Base-by-base conservation (phyloP, 2,113 vertebrate species). In the Bos indicus region DNA sequence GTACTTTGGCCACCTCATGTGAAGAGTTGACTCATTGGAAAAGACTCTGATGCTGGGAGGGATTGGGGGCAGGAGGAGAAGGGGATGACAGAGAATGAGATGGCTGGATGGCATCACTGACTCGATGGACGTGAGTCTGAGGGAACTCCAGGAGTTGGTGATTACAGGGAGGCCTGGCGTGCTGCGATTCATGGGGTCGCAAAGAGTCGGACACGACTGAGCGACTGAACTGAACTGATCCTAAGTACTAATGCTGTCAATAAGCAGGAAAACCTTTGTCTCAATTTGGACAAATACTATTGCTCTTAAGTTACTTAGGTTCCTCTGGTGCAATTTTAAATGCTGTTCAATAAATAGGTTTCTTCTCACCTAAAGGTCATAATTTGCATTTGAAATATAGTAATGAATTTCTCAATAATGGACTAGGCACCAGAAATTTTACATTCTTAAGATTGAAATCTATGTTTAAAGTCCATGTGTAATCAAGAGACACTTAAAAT, bases 401-500 rank as follows among this genome's bases (percentile, higher is more conserved):
- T n/a, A 74, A 88, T 86, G 46, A 71, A 92, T 92, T 97, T 93
- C 15, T 67, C 15, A 36, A 2, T 94, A 40, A 81, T 51, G 14
- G 14, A 83, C 7, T 33, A 95, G 4, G 28, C 26, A 81, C 25
- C 28, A 40, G 33, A 23, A 95, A 88, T 85, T 89, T 95, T 57
- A 88, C 51, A 96, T 59, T 94, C 95, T 95, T 59, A 74, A 93
- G 9, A 88, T 71, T 11, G 54, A 96, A 96, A 78, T 80, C 30
- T 83, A 67, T 74, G 15, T 84, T 59, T 74, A 91, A 97, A 46
- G 28, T 15, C 2, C 28, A 87, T 77, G 12, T 54, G 17, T 80
- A 57, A 90, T 56, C n/a, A 90, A 17, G 14, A 81, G 3, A 6
- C 16, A 54, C 82, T 89, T 30, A 94, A 56, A 96, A 90, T 85